phyloP scores from a whole-genome alignment of 1,140 invertebrate species.

The Zaprionus lachaisei region DNA sequence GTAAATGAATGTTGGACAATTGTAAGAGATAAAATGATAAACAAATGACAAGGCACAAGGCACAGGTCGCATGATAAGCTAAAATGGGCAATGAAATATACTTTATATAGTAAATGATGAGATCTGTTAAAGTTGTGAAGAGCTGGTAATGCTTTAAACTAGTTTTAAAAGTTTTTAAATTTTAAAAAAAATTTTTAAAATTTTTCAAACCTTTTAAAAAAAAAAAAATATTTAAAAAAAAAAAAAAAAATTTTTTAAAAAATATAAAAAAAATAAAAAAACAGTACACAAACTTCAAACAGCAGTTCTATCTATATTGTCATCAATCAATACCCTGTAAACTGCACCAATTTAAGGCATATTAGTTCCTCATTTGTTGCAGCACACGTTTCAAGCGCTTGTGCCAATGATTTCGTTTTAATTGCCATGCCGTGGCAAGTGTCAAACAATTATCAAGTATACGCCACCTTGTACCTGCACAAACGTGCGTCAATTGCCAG shows the following conservation, averaged over 20 bases:
- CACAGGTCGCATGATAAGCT: neutral
- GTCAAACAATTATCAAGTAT: constrained; percentile 80
- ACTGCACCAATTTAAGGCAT: neutral
- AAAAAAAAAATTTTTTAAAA: too few relatives aligned
- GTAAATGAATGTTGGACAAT: constrained; percentile 51
- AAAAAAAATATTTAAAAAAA: too few relatives aligned
- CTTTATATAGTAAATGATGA: neutral
- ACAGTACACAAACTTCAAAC: neutral
- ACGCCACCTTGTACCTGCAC: constrained; percentile 59
- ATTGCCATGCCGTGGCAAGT: constrained; percentile 62
- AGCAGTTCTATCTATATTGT: neutral
- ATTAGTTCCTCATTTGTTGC: neutral
- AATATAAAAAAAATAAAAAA: too few relatives aligned
- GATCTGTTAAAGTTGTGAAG: neutral
- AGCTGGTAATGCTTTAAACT: neutral
- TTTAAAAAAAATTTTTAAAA: too few relatives aligned
- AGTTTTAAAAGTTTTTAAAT: neutral
- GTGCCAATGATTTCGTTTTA: constrained; percentile 48
- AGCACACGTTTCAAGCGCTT: constrained; percentile 3
- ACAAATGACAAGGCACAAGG: constrained; percentile 16
- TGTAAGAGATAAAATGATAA: constrained; percentile 14
- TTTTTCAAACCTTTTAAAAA: too few relatives aligned
- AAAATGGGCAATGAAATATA: neutral
- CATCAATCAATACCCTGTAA: neutral
- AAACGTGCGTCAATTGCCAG: constrained; percentile 73